Base-by-base conservation (phyloP, 2,113 vertebrate species). In the Channa maculata region DNA sequence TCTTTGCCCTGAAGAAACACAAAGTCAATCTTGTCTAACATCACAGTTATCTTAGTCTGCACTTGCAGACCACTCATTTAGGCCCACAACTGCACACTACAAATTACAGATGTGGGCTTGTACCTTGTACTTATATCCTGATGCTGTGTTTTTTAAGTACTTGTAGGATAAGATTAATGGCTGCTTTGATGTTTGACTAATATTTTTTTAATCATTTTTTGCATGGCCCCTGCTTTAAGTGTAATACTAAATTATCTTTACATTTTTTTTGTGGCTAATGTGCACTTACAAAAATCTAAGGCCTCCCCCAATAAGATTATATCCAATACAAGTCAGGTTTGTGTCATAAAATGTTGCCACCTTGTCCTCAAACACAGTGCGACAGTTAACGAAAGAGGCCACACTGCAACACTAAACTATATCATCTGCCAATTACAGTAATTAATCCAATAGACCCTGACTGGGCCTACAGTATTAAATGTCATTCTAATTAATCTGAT, bases 401-500 rank as follows among this genome's bases (percentile, higher is more conserved):
- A 1, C 24, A 24, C 24, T 24, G 52, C 70, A 78, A 72, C 68
- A 63, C 67, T 38, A 66, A 54, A 85, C 76, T 79, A 71, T 82
- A 84, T 88, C 78, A 89, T 87, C 70, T 72, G 65, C 81, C 77
- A 86, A 78, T 87, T 84, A 24, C 24, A 24, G 24, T 24, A 84
- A 91, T 90, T 82, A 85, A 89, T 91, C 77, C 64, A 68, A 61
- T 75, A 69, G 70, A 79, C 73, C 65, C 75, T 38, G 50, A 45
- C 51, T 84, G 70, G 73, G 71, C 59, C 24, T 24, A 24, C 24
- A 24, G 72, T 77, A 86, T 89, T 87, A 83, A 79, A 84, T 86
- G 45, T 71, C 36, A 70, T 83, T 87, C 73, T 81, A 79, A 88
- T 91, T 84, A 83, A 85, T 92, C 85, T 78, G 71, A 89, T 85